phyloP scores from a whole-genome alignment of 2,113 vertebrate species.

The Cottus gobio region DNA sequence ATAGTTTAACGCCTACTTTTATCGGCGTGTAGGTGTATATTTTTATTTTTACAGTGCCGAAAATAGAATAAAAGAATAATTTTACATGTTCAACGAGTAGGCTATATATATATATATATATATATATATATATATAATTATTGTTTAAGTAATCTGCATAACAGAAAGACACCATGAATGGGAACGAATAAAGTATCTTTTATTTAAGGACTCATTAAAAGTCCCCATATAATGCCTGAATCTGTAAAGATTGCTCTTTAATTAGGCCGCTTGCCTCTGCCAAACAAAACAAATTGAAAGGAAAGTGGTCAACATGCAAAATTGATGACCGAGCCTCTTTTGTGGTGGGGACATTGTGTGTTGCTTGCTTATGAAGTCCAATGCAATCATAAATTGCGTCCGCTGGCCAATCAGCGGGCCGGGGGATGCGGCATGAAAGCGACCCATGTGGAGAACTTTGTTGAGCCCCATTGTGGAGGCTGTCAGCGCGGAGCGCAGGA shows the following conservation, averaged over 20 bases:
- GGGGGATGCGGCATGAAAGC: conserved; percentile 87
- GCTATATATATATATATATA: conserved; percentile 13
- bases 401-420: conserved; percentile 89
- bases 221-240: conserved; percentile 86
- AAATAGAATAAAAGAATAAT: conserved; percentile 45
- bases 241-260: conserved; percentile 92
- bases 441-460: conserved; percentile 94
- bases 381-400: conserved; percentile 98
- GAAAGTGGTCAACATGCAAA: conserved; percentile 92
- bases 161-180: conserved; percentile 80
- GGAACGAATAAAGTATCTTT: conserved; percentile 80
- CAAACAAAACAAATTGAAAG: conserved; percentile 71
- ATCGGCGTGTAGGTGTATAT: neutral
- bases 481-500: conserved; percentile 90
- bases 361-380: conserved; percentile 95
- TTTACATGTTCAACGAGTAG: conserved; percentile 27
- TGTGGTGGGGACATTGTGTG: conserved; percentile 89
- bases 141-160: conserved; percentile 14
- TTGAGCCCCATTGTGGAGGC: conserved; percentile 93
- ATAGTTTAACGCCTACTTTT: neutral
- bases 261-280: conserved; percentile 85
- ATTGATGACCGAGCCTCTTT: conserved; percentile 90
- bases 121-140: neutral
- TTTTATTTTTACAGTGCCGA: conserved; percentile 2
- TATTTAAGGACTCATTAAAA: conserved; percentile 85